These are phyloP conservation scores for Gila robusta DNA, from an alignment of 2,797 vertebrate species.

Conservation along the genomic window DNA sequence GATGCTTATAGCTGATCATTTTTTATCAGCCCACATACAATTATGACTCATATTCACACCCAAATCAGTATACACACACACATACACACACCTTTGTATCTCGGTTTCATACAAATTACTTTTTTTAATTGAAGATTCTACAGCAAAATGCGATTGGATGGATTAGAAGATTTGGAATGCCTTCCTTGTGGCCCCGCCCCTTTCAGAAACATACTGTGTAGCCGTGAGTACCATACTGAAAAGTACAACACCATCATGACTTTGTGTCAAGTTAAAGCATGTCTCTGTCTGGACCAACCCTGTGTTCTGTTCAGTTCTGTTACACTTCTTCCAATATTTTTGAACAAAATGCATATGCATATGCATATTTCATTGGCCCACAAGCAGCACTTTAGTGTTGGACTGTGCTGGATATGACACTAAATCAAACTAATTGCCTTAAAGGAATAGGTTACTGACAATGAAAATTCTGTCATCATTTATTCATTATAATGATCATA, in stretches of 20 bases:
- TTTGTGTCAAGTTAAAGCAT: not conserved
- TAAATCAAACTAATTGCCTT: not conserved
- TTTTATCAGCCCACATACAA: not conserved
- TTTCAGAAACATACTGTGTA: slow-evolving; percentile 77
- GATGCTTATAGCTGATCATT: not conserved
- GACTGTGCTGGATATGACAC: not conserved
- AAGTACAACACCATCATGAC: not conserved
- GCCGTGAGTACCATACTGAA: slow-evolving; percentile 47
- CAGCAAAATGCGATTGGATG: slow-evolving; percentile 81
- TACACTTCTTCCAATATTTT: not conserved
- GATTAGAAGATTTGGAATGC: slow-evolving; percentile 82
- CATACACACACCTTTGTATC: not conserved
- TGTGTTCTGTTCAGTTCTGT: not conserved
- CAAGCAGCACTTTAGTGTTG: not conserved
- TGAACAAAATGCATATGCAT: not conserved
- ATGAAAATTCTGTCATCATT: not conserved
- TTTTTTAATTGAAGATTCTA: slow-evolving; percentile 76
- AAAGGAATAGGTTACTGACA: not conserved
- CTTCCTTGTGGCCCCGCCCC: slow-evolving; percentile 79
- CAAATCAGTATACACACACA: not conserved
- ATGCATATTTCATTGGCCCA: not conserved
- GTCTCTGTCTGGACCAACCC: not conserved
- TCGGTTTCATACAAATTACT: not conserved
- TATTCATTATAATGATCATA: not conserved
- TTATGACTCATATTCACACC: not conserved